phyloP scores from a whole-genome alignment of 64 coral and sea anemone genomes.

The Dendronephthya gigantea region DNA sequence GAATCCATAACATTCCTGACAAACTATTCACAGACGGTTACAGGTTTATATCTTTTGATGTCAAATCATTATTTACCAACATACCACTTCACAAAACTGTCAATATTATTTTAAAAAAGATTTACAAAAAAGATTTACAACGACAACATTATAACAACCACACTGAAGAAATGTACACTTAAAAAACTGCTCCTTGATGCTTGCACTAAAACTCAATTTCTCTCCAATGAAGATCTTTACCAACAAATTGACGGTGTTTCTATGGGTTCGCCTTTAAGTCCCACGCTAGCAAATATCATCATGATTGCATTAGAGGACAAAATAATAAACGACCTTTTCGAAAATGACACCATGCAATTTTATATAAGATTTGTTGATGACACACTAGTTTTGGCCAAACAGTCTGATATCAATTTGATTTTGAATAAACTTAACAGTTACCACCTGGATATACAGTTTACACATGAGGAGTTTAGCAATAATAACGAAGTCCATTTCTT shows the following conservation, averaged over 20 bases:
- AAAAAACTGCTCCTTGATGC: slow-evolving; percentile 21
- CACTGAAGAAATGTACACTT: slow-evolving; percentile 3
- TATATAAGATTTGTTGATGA: not conserved
- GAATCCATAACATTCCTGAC: not conserved
- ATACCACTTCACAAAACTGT: slow-evolving; percentile 10
- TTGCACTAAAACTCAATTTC: slow-evolving; percentile 22
- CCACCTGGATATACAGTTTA: too few relatives aligned
- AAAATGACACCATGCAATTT: not conserved
- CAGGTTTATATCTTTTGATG: slow-evolving; percentile 30
- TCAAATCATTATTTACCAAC: slow-evolving; percentile 27
- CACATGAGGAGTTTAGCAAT: too few relatives aligned
- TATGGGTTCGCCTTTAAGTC: slow-evolving; percentile 11
- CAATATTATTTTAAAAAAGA: slow-evolving; percentile 7
- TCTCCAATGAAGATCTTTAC: not conserved
- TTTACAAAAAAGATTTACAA: not conserved
- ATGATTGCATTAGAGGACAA: not conserved
- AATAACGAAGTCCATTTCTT: too few relatives aligned
- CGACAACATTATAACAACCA: slow-evolving; percentile 17
- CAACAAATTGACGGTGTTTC: slow-evolving; percentile 21
- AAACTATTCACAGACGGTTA: not conserved
- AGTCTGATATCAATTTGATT: not conserved
- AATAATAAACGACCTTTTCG: not conserved
- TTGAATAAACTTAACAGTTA: not conserved
- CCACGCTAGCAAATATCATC: not conserved
- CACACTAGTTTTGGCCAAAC: not conserved